Conservation (phyloP, 2,113 vertebrate genomes). For the Alosa alosa region DNA sequence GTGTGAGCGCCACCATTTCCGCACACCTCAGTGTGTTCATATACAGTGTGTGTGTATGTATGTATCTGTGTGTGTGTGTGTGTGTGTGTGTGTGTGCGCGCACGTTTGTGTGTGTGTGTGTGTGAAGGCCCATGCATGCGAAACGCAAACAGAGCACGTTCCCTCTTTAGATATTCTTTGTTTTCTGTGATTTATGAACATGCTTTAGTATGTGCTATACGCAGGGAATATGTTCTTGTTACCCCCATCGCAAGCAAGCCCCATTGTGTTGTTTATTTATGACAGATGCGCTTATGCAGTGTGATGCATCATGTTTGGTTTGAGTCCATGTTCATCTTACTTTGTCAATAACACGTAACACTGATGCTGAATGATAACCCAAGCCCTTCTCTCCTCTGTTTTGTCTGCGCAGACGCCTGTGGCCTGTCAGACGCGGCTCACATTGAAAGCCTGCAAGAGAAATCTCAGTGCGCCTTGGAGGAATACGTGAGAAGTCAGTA, state of each 20-base stretch:
- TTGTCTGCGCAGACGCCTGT: slow-evolving; percentile 84
- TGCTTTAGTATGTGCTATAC: slow-evolving; percentile 47
- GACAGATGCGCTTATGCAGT: slow-evolving; percentile 64
- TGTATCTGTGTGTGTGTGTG: neutral
- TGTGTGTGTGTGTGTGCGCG: slow-evolving; percentile 3
- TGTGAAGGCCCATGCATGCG: neutral
- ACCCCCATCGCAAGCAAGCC: slow-evolving; percentile 33
- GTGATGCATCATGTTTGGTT: slow-evolving; percentile 69
- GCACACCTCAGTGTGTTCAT: neutral
- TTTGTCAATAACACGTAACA: slow-evolving; percentile 68
- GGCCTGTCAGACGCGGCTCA: slow-evolving; percentile 97
- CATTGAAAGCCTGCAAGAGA: slow-evolving; percentile 97
- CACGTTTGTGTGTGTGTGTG: neutral
- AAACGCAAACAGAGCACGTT: neutral
- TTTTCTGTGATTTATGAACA: slow-evolving; percentile 55
- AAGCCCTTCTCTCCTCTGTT: slow-evolving; percentile 45
- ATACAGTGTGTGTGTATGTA: neutral
- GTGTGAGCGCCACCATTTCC: neutral
- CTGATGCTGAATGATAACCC: slow-evolving; percentile 68
- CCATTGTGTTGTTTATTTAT: slow-evolving; percentile 61
- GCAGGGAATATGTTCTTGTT: slow-evolving; percentile 31
- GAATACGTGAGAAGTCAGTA: slow-evolving; percentile 98
- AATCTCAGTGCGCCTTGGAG: slow-evolving; percentile 96
- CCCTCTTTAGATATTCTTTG: slow-evolving; percentile 41
- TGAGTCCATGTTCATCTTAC: slow-evolving; percentile 69